These are phyloP conservation scores for Germaria angustata DNA, from an alignment of 2,888 invertebrate genomes.

Conservation along the genomic window DNA sequence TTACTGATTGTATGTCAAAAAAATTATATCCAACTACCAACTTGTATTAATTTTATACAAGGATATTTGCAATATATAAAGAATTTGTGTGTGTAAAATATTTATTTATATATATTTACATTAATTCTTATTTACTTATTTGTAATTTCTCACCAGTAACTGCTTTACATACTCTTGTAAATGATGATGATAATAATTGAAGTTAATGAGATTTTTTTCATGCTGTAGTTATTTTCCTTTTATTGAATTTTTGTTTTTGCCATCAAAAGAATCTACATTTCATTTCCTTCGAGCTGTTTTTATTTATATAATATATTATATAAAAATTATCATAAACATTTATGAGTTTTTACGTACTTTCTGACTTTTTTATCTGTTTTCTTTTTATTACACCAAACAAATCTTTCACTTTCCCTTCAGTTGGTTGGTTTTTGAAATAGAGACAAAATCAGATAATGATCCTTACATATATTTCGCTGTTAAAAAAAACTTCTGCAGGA, in stretches of 20 bases:
- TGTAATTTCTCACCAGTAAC: too few species aligned
- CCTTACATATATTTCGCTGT: not conserved
- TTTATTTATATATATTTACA: too few species aligned
- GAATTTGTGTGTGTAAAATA: too few species aligned
- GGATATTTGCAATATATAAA: too few species aligned
- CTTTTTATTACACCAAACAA: not conserved
- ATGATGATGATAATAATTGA: constrained; percentile 35
- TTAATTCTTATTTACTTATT: too few species aligned
- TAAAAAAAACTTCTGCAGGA: not conserved
- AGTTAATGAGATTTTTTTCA: constrained; percentile 22
- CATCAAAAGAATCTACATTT: not conserved
- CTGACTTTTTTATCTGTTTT: not conserved
- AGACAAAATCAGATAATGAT: constrained; percentile 5
- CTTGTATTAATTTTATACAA: too few species aligned
- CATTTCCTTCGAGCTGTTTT: not conserved
- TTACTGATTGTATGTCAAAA: too few species aligned
- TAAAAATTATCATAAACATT: constrained; percentile 56
- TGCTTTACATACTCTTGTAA: constrained; percentile 39
- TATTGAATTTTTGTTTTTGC: not conserved
- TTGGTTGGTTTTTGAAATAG: not conserved
- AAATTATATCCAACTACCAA: too few species aligned
- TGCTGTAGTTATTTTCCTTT: not conserved
- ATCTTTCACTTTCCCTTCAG: not conserved
- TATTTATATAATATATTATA: constrained; percentile 22
- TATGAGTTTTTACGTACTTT: constrained; percentile 39